phyloP scores from a whole-genome alignment of 2,888 invertebrate genomes.

The Agriopis aurantiaria region DNA sequence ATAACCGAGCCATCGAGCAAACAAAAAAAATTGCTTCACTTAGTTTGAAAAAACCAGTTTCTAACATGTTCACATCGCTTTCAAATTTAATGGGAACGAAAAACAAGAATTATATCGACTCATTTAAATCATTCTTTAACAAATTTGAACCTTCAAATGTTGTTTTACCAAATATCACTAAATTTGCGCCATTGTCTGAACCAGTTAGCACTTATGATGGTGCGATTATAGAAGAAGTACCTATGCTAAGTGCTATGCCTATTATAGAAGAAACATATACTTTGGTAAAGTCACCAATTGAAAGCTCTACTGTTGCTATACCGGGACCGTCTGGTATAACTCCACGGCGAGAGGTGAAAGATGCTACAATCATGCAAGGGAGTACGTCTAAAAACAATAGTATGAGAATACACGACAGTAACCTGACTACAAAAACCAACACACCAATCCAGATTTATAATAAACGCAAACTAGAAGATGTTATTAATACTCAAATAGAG shows the following conservation, averaged over 20 bases:
- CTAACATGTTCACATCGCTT: slow-evolving; percentile 9
- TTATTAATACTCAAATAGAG: background rate
- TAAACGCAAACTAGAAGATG: slow-evolving; percentile 6
- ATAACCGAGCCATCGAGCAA: background rate
- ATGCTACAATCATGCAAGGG: background rate
- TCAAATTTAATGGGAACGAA: slow-evolving; percentile 27
- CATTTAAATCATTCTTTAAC: slow-evolving; percentile 25
- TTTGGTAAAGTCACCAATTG: slow-evolving; percentile 2
- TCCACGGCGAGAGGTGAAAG: background rate
- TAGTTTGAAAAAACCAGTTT: background rate
- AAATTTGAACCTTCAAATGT: background rate
- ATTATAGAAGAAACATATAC: slow-evolving; percentile 19
- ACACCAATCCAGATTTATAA: background rate
- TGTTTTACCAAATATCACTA: background rate
- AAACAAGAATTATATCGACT: slow-evolving; percentile 19
- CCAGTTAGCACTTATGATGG: background rate
- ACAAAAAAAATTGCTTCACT: background rate
- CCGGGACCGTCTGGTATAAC: slow-evolving; percentile 13
- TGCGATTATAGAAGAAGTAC: background rate
- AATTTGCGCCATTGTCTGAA: background rate
- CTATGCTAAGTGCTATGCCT: background rate
- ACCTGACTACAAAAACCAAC: background rate
- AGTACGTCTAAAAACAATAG: background rate
- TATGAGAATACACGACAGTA: background rate
- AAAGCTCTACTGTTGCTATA: background rate